phyloP scores from a whole-genome alignment of 2,888 invertebrate genomes.

The Tanytarsus gracilentus region DNA sequence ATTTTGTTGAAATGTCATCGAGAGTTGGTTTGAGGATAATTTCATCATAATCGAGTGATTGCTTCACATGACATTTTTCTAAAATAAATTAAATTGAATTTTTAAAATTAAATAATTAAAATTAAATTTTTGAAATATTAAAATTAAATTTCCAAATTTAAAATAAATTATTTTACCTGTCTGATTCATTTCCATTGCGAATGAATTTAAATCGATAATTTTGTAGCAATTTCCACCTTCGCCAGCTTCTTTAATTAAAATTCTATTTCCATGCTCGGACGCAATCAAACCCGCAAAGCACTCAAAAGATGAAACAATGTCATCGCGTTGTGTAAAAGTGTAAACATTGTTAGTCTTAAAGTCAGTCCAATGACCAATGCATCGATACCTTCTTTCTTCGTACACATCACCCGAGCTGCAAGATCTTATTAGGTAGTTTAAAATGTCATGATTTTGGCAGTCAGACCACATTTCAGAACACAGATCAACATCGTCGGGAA shows the following conservation, averaged over 20 bases:
- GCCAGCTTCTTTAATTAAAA: conserved; percentile 58
- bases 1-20: no score
- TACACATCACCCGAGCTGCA: conserved; percentile 51
- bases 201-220: conserved; percentile 48
- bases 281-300: conserved; percentile 56
- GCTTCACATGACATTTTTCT: no score
- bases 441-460: conserved; percentile 53
- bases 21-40: no score
- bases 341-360: conserved; percentile 47
- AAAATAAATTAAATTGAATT: no score
- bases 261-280: conserved; percentile 45
- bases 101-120: no score
- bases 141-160: no score
- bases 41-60: no score
- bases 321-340: conserved; percentile 55
- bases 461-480: conserved; percentile 58
- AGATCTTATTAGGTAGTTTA: conserved; percentile 57
- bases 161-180: no score
- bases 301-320: conserved; percentile 49
- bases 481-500: conserved; percentile 50
- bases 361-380: conserved; percentile 58
- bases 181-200: conserved; percentile 54
- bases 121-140: no score
- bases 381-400: conserved; percentile 57
- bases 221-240: conserved; percentile 49